Base-by-base conservation (phyloP, 2,888 invertebrate species). In the Danaus chrysippus region DNA sequence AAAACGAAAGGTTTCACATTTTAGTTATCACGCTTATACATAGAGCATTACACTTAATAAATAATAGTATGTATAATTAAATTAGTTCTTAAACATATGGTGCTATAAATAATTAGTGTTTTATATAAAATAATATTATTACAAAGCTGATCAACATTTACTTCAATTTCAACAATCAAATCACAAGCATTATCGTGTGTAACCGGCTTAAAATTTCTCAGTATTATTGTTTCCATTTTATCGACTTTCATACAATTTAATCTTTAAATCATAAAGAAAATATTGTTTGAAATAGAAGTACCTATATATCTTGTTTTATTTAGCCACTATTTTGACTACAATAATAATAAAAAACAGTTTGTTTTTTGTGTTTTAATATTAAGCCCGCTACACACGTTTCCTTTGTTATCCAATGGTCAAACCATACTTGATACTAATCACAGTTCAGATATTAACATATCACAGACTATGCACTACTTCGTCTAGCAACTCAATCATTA, bases 361-460 rank as follows among this genome's bases (percentile, higher is more conserved):
- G 13, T 13, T 9, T 13, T 46, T 46, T 13, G 23, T 34, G 23
- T 34, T 34, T 34, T 34, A 34, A 46, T n/a, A 13, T 46, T 46
- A 49, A 10, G 49, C 17, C 49, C 10, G 49, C 17, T 10, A 49
- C 49, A 49, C 49, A 10, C 49, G 17, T 46, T 10, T 6, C 23
- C 67, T 73, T 74, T 72, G 72, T 71, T 73, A 73, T 62, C 65
- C 63, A 41, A 69, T 79, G 79, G 81, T 81, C 77, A 73, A 72
- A 82, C 81, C 81, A 75, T 75, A 70, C n/a, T n/a, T n/a, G n/a
- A n/a, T n/a, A n/a, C 74, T 70, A 73, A 86, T 84, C 84, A 84
- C 85, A 85, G 81, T 75, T 81, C 72, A 71, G 68, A 71, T 74
- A 72, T 62, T 64, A 73, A 71, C 73, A 79, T 84, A 85, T 83